Evolutionary conservation across 1,140 invertebrate genomes (phyloP).

Genomic region (Anoplophora glabripennis): DNA sequence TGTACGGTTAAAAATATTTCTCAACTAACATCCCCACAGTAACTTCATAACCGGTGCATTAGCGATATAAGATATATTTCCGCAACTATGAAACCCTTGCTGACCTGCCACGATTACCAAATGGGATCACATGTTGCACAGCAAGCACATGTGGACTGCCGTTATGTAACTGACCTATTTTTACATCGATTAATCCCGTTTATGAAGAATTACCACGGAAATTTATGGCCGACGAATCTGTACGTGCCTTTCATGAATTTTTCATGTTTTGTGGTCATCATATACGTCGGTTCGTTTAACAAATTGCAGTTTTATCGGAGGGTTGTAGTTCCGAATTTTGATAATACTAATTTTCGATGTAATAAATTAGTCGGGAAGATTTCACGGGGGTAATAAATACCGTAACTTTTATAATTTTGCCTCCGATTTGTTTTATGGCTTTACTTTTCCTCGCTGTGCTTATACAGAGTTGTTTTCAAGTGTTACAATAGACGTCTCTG

Average conservation of each 20-base stretch:
- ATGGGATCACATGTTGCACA: not conserved
- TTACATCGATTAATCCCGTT: conserved; percentile 11
- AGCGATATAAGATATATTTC: too few species aligned
- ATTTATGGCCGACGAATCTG: conserved; percentile 10
- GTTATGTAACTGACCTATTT: conserved; percentile 5
- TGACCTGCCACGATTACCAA: not conserved
- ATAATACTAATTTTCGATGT: not conserved
- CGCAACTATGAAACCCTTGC: too few species aligned
- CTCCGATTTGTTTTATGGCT: too few species aligned
- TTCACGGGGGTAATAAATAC: too few species aligned
- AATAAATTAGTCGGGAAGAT: too few species aligned
- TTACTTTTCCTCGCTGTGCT: too few species aligned
- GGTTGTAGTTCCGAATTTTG: conserved; percentile 2
- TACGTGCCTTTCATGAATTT: conserved; percentile 12
- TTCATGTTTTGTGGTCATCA: conserved; percentile 12
- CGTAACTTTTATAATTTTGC: too few species aligned
- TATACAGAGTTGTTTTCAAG: too few species aligned
- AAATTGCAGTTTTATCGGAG: conserved; percentile 7
- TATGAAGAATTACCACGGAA: conserved; percentile 5
- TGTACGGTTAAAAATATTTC: too few species aligned
- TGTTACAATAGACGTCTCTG: too few species aligned
- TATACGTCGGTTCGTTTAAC: conserved; percentile 5
- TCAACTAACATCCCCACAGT: too few species aligned
- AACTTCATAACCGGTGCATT: too few species aligned
- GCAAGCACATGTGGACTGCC: not conserved